phyloP scores from a whole-genome alignment of 2,888 invertebrate species.

The Gymnosoma rotundatum region DNA sequence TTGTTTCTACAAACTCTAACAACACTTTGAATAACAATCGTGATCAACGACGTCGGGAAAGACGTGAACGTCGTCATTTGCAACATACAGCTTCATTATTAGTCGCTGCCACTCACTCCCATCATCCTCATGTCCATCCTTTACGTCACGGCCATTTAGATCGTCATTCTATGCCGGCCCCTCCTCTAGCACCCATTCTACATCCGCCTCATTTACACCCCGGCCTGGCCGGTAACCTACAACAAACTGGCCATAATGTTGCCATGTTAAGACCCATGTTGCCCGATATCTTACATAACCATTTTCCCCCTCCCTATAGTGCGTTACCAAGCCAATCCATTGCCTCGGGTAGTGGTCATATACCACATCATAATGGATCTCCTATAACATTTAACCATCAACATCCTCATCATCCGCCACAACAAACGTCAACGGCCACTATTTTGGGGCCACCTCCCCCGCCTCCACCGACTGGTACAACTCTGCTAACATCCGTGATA shows the following conservation, averaged over 20 bases:
- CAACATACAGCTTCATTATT: slow-evolving; percentile 69
- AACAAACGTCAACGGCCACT: slow-evolving; percentile 71
- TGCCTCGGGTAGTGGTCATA: slow-evolving; percentile 66
- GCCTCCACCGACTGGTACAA: slow-evolving; percentile 78
- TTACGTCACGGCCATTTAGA: slow-evolving; percentile 71
- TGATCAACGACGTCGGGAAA: slow-evolving; percentile 84
- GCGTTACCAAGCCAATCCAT: slow-evolving; percentile 80
- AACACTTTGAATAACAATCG: slow-evolving; percentile 77
- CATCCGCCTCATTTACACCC: slow-evolving; percentile 70
- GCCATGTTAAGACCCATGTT: slow-evolving; percentile 80
- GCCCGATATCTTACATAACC: slow-evolving; percentile 85
- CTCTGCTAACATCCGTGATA: slow-evolving; percentile 80
- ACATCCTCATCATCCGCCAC: slow-evolving; percentile 71
- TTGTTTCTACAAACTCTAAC: slow-evolving; percentile 55
- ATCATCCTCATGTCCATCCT: slow-evolving; percentile 67
- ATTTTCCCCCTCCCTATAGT: slow-evolving; percentile 86
- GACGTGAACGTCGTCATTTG: slow-evolving; percentile 84
- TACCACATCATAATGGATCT: slow-evolving; percentile 58
- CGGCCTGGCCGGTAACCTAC: slow-evolving; percentile 53
- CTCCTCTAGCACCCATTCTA: slow-evolving; percentile 73
- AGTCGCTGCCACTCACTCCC: slow-evolving; percentile 72
- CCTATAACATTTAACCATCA: slow-evolving; percentile 70
- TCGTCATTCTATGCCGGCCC: slow-evolving; percentile 73
- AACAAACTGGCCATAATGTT: slow-evolving; percentile 74
- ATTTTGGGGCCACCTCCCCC: slow-evolving; percentile 74